Evolutionary conservation across 1,140 invertebrate genomes (phyloP), one percentile per base, ranked within the genome.

Genomic region (Holotrichia oblita): DNA sequence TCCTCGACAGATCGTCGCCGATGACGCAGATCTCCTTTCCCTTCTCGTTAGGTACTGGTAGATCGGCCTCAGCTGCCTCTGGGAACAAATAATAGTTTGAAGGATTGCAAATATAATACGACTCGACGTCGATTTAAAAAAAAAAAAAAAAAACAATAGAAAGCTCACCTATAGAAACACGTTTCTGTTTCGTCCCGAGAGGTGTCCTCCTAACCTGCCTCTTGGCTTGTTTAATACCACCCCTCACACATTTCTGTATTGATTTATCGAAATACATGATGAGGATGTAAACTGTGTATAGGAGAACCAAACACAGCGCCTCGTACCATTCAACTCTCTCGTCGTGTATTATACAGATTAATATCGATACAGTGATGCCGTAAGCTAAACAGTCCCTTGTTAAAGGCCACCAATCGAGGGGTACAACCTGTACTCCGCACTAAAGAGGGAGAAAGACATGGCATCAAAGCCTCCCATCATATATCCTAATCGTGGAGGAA

Each of bases 351-450:
- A n/a, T n/a, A n/a, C n/a, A n/a, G n/a, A n/a, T 98, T 41, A 98
- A 90, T 80, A 97, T 94, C 22, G 94, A 92, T 2, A 98, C 95
- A 40, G 96, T 97, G 9, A 97, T 91, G 2, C 94, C 93, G 84
- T 98, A 98, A 7, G 95, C 95, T 12, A 97, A 87, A 84, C 95
- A 97, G 84, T 98, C 97, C 84, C 97, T 90, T 59, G 95, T 95
- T 80, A 98, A 89, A 8, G 97, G 96, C 95, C 95, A 98, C 95
- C 96, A 98, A 85, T 97, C 95, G 77, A 98, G 87, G 14, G 95
- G 94, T 48, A 97, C 92, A 12, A 95, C 94, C 94, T 97, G 81
- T 9, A 85, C 86, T 7, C 86, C 85, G 73, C 85, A 86, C 86
- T 87, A 77, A 82, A 76, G n/a, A 22, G 86, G 80, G 96, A 69